Evolutionary conservation across 1,140 invertebrate species (phyloP).

Genomic region (Scaptomyza graminum): DNA sequence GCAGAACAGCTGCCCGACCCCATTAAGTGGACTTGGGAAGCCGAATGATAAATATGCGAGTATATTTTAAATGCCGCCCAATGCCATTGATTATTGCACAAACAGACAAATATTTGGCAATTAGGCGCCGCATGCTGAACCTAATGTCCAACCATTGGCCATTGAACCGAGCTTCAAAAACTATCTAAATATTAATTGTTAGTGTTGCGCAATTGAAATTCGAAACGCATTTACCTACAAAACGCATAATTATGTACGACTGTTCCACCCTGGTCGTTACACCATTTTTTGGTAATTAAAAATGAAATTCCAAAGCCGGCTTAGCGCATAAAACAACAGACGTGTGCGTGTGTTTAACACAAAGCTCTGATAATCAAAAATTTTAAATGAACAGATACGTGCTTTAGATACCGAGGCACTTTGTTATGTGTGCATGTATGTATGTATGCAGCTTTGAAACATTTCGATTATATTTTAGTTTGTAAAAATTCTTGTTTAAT

Average conservation of each 20-base stretch:
- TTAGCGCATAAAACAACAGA: constrained; percentile 8
- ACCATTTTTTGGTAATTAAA: constrained; percentile 44
- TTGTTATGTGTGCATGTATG: constrained; percentile 13
- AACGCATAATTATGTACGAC: constrained; percentile 35
- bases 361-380: constrained; percentile 17
- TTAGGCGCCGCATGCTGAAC: constrained; percentile 36
- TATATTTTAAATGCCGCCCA: constrained; percentile 53
- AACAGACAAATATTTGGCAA: constrained; percentile 62
- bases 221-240: constrained; percentile 21
- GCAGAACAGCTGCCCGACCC: background rate
- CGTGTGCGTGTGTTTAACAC: background rate
- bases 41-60: constrained; percentile 36
- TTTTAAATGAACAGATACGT: constrained; percentile 21
- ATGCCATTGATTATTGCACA: constrained; percentile 59
- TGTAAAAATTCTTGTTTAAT: background rate
- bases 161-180: constrained; percentile 8
- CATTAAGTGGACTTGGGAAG: constrained; percentile 10
- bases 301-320: constrained; percentile 23
- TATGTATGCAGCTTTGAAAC: background rate
- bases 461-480: background rate
- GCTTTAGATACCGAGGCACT: constrained; percentile 4
- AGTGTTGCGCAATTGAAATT: constrained; percentile 33
- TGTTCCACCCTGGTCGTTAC: background rate
- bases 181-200: constrained; percentile 39
- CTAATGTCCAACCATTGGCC: constrained; percentile 11